Conservation (phyloP, 2,113 vertebrate species). For the Ondatra zibethicus region DNA sequence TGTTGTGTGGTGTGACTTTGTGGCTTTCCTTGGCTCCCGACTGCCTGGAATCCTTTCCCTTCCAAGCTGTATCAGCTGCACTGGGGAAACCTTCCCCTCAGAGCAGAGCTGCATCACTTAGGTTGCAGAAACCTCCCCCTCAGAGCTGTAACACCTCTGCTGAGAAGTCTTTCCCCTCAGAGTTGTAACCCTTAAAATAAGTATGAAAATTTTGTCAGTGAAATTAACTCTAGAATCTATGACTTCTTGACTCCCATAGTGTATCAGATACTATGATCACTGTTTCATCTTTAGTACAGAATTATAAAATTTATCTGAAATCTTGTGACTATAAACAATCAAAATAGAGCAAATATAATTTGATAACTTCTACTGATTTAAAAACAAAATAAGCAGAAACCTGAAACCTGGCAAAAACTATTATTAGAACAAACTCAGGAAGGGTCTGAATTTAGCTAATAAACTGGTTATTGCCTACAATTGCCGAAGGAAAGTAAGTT, state of each 20-base stretch:
- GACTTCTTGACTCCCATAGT: not conserved
- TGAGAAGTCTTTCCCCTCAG: too few species aligned
- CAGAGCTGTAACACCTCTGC: too few species aligned
- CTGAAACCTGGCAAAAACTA: not conserved
- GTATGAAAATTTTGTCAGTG: not conserved
- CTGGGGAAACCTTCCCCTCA: too few species aligned
- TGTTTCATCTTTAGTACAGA: not conserved
- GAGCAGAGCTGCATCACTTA: too few species aligned
- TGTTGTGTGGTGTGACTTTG: not conserved
- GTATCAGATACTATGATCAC: not conserved
- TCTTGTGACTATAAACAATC: not conserved
- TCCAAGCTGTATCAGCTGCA: too few species aligned
- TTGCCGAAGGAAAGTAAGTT: too few species aligned
- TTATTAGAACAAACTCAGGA: too few species aligned
- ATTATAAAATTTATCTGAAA: not conserved
- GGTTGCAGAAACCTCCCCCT: too few species aligned
- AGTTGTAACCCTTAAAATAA: not conserved
- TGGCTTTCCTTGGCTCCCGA: not conserved
- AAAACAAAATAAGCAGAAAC: slow-evolving; percentile 66
- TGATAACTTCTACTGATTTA: slow-evolving; percentile 21
- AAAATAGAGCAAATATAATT: not conserved
- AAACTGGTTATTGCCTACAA: too few species aligned
- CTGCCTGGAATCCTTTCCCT: too few species aligned
- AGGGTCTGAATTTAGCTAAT: too few species aligned
- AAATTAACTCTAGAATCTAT: not conserved